Conservation (phyloP, 2,888 invertebrate genomes). For the Volucella inflata region DNA sequence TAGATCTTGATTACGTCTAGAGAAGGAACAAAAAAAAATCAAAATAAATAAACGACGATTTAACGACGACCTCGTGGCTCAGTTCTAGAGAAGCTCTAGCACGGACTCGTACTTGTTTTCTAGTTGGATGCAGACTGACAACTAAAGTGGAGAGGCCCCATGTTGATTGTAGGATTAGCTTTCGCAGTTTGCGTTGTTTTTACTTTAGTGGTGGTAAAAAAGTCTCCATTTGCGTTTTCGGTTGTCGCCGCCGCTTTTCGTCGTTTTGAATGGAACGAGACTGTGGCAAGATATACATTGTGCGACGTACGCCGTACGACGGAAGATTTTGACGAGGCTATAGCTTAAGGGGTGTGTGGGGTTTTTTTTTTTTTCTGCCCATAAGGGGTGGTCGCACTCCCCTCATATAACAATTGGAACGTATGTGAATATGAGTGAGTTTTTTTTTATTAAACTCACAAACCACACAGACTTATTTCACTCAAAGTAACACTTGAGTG, state of each 20-base stretch:
- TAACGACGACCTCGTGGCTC: constrained; percentile 84
- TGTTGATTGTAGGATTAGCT: constrained; percentile 73
- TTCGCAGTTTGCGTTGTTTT: constrained; percentile 69
- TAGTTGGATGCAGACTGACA: constrained; percentile 84
- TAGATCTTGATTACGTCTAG: constrained; percentile 70
- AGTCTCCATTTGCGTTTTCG: too few relatives aligned
- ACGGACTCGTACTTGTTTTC: constrained; percentile 83
- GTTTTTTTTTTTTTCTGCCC: background rate
- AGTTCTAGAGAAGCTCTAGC: constrained; percentile 81
- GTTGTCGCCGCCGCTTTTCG: constrained; percentile 10
- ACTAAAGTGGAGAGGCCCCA: constrained; percentile 79
- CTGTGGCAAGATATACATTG: constrained; percentile 15
- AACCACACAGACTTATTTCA: constrained; percentile 34
- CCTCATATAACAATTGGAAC: constrained; percentile 7
- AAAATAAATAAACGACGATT: constrained; percentile 79
- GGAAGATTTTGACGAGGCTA: constrained; percentile 24
- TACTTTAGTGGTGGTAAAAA: constrained; percentile 47
- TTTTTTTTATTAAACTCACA: constrained; percentile 1
- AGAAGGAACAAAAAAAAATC: too few relatives aligned
- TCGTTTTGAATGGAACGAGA: constrained; percentile 14
- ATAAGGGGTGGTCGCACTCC: constrained; percentile 51
- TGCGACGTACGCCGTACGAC: background rate
- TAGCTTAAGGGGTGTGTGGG: constrained; percentile 54
- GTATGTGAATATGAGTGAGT: constrained; percentile 1
- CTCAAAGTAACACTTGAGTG: constrained; percentile 10